phyloP scores from a whole-genome alignment of 2,113 vertebrate species.

The Myotis yumanensis region DNA sequence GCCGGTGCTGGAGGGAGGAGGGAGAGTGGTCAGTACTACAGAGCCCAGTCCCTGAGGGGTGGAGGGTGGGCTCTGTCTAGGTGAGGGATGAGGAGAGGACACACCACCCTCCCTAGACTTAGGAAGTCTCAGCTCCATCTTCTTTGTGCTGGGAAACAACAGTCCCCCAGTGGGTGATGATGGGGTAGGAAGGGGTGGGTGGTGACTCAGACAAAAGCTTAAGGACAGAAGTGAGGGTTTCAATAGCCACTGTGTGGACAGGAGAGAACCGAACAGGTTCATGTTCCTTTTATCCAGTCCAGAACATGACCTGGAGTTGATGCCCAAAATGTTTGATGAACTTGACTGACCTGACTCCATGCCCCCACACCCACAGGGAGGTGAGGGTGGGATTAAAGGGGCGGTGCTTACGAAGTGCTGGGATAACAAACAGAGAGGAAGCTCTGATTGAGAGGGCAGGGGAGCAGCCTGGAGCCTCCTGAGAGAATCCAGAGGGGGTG shows the following conservation, averaged over 20 bases:
- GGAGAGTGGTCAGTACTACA: neutral
- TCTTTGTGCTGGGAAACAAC: neutral
- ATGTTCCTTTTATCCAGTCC: neutral
- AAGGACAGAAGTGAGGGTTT: neutral
- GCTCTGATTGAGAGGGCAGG: too few species aligned
- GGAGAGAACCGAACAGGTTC: neutral
- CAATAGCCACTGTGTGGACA: neutral
- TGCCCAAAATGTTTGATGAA: neutral
- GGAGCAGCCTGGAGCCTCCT: too few species aligned
- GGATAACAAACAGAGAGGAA: too few species aligned
- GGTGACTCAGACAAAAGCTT: neutral
- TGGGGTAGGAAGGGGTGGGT: neutral
- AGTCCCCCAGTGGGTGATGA: neutral
- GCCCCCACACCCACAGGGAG: neutral
- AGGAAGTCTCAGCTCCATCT: neutral
- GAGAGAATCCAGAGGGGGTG: too few species aligned
- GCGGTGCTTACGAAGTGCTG: too few species aligned
- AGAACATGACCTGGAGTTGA: neutral
- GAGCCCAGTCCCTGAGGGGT: too few species aligned
- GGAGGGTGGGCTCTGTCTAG: accelerated
- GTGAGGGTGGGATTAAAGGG: too few species aligned
- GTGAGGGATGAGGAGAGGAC: neutral
- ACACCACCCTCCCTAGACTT: too few species aligned
- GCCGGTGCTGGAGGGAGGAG: neutral
- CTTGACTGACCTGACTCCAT: neutral